Conservation (phyloP, 2,888 invertebrate species). For the Lepetodrilus schrolli region DNA sequence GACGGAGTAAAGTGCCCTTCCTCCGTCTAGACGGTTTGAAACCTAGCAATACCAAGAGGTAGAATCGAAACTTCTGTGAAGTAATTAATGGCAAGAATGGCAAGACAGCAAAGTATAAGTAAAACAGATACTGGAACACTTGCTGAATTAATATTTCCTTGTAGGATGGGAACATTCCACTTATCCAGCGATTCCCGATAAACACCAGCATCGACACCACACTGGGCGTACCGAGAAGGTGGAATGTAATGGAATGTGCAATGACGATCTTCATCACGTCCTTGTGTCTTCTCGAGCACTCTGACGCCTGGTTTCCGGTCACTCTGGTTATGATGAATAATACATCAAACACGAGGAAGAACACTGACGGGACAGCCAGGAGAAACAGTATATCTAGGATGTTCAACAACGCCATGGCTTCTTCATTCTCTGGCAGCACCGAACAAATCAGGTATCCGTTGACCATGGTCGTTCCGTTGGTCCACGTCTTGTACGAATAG, state of each 20-base stretch:
- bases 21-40: background rate
- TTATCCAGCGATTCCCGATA: conserved; percentile 41
- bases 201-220: conserved; percentile 51
- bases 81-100: conserved; percentile 51
- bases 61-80: conserved; percentile 44
- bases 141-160: conserved; percentile 51
- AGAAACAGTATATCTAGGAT: conserved; percentile 54
- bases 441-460: conserved; percentile 47
- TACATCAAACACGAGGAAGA: conserved; percentile 50
- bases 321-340: conserved; percentile 36
- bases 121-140: conserved; percentile 56
- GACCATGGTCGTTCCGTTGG: conserved; percentile 47
- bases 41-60: conserved; percentile 26
- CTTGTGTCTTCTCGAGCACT: conserved; percentile 36
- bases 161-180: conserved; percentile 33
- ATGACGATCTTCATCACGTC: conserved; percentile 51
- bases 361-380: conserved; percentile 49
- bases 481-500: conserved; percentile 64
- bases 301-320: conserved; percentile 1
- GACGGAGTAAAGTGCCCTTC: background rate
- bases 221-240: conserved; percentile 54
- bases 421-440: conserved; percentile 54
- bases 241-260: conserved; percentile 49
- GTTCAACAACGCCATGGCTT: conserved; percentile 52
- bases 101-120: conserved; percentile 56